Evolutionary conservation across 2,113 vertebrate genomes (phyloP).

Genomic region (Gasterosteus aculeatus): DNA sequence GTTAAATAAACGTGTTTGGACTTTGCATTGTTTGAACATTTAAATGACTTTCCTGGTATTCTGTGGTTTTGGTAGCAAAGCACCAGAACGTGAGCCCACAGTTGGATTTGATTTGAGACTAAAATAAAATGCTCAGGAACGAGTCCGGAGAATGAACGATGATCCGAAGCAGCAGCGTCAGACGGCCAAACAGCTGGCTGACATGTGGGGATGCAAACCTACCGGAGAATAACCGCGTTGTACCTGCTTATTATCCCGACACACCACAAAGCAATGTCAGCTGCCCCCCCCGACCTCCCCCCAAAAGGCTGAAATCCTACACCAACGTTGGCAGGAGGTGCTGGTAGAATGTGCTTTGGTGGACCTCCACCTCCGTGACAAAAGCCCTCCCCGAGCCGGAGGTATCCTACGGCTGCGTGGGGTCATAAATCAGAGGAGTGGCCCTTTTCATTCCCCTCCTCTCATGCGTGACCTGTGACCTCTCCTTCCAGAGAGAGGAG

Average conservation of each 20-base stretch:
- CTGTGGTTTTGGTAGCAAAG: background rate
- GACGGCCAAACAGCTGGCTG: constrained; percentile 40
- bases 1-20: background rate
- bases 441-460: constrained; percentile 73
- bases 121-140: constrained; percentile 51
- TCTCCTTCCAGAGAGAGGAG: constrained; percentile 54
- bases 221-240: background rate
- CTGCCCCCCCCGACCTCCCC: background rate
- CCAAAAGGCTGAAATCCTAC: constrained; percentile 43
- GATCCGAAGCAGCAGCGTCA: constrained; percentile 34
- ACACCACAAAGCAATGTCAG: constrained; percentile 2
- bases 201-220: constrained; percentile 48
- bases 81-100: constrained; percentile 12
- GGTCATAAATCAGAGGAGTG: constrained; percentile 81
- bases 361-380: constrained; percentile 58
- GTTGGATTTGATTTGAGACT: constrained; percentile 41
- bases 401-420: constrained; percentile 69
- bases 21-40: background rate
- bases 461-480: constrained; percentile 72
- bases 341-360: constrained; percentile 26
- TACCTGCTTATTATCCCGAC: constrained; percentile 21
- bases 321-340: constrained; percentile 46
- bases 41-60: no score
- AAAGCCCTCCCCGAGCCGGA: constrained; percentile 61
- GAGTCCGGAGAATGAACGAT: constrained; percentile 47